Evolutionary conservation across 30 jellyfish, hydroid and myxozoan species (phyloP).

Genomic region (Aurelia coerulea): DNA sequence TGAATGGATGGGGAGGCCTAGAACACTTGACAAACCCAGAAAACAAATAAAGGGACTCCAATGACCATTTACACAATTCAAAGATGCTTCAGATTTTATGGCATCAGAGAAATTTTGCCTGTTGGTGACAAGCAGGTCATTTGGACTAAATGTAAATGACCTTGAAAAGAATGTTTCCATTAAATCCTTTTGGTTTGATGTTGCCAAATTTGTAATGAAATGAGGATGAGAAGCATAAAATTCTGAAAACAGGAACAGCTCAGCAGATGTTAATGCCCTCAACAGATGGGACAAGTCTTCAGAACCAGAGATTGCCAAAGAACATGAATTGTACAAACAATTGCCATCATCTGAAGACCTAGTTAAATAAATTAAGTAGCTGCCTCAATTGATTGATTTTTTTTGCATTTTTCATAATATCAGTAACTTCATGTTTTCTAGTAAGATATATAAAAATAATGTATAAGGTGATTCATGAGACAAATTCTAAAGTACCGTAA

Average conservation of each 20-base stretch:
- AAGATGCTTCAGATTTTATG: slow-evolving; percentile 10
- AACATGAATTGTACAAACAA: too few species aligned
- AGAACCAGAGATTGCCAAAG: too few species aligned
- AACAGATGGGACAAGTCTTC: neutral
- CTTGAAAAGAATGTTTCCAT: too few species aligned
- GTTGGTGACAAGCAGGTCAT: too few species aligned
- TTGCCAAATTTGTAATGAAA: neutral
- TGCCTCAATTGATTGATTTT: neutral
- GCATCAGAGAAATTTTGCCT: neutral
- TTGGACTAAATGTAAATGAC: too few species aligned
- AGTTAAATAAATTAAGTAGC: too few species aligned
- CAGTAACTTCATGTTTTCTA: too few species aligned
- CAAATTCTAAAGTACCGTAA: too few species aligned
- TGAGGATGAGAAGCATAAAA: slow-evolving; percentile 1
- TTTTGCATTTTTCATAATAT: too few species aligned
- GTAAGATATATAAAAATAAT: too few species aligned
- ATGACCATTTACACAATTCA: neutral
- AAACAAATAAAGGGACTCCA: slow-evolving; percentile 17
- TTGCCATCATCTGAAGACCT: too few species aligned
- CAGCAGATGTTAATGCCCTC: neutral
- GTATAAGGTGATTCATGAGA: too few species aligned
- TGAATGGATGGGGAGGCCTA: slow-evolving; percentile 6
- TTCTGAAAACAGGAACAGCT: neutral
- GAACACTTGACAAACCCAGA: slow-evolving; percentile 22
- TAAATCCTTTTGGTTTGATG: neutral